Conservation (phyloP, 2,113 vertebrate species). For the Leptobrachium leishanense region DNA sequence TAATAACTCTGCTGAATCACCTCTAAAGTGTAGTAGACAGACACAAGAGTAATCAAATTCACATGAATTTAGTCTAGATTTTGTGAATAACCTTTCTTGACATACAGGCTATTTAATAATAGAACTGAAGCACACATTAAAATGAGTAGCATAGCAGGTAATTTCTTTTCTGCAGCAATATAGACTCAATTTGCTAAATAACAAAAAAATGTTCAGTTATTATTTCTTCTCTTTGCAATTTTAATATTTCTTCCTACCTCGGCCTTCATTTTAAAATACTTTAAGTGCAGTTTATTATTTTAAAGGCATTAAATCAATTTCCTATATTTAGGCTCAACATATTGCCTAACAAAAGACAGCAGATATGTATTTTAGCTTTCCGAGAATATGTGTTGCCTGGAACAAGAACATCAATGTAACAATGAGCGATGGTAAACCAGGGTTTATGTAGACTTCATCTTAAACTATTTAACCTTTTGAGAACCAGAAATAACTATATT, state of each 20-base stretch:
- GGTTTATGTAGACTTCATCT: too few relatives aligned
- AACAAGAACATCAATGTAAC: too few relatives aligned
- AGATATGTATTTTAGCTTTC: too few relatives aligned
- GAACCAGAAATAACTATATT: too few relatives aligned
- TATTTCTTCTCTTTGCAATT: neutral
- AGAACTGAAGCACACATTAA: neutral
- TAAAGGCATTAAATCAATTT: neutral
- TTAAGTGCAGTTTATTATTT: neutral
- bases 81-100: neutral
- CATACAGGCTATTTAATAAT: neutral
- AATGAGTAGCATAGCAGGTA: neutral
- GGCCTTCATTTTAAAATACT: neutral
- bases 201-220: neutral
- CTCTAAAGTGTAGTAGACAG: too few relatives aligned
- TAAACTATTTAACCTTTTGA: too few relatives aligned
- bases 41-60: neutral
- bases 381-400: too few relatives aligned
- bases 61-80: neutral
- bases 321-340: too few relatives aligned
- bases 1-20: neutral
- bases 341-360: too few relatives aligned
- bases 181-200: neutral
- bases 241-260: neutral
- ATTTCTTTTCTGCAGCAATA: constrained; percentile 6
- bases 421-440: too few relatives aligned